Base-by-base conservation (phyloP, 2,888 invertebrate genomes). In the Colostygia pectinataria region DNA sequence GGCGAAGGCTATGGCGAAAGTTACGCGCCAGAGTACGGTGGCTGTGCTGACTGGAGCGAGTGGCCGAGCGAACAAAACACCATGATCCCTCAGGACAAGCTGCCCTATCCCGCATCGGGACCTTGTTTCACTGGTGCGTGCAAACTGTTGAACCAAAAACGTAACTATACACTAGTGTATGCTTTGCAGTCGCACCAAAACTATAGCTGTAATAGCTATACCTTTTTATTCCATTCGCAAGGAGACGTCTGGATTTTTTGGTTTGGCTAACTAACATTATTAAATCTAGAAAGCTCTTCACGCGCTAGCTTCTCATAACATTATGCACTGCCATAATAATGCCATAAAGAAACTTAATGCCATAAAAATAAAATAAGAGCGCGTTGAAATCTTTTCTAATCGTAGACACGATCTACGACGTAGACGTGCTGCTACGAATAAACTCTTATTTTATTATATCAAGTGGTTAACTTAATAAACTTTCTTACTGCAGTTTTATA, bases 111-210 rank as follows among this genome's bases (percentile, higher is more conserved):
- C 28, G 79, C 87, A 15, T 91, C 92, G 6, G 92, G 92, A 56
- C 93, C 93, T 39, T 93, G 93, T 68, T 93, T 93, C 71, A 93
- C 93, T 68, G 92, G 93, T 93, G 85, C 78, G 79, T 68, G 12
- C 42, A 18, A 36, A 18, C 18, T 20, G 33, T 10, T 15, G 1
- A 13, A 13, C n/a, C 8, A n/a, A 9, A 9, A 32, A 2, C 15
- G 15, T 4, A 29, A 12, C 2, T 6, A 12, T n/a, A 4, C 8
- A n/a, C n/a, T n/a, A n/a, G n/a, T n/a, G n/a, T n/a, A n/a, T 27
- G 27, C 27, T 27, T 34, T 8, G 1, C n/a, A 8, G 5, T 6
- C 24, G 24, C 24, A 24, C 24, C 1, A n/a, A 14, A 36, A 13
- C 23, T 20, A 14, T 13, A n/a, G 8, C n/a, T n/a, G n/a, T 4